Evolutionary conservation across 2,888 invertebrate genomes (phyloP), one percentile per base, ranked within the genome.

Genomic region (Automeris io): DNA sequence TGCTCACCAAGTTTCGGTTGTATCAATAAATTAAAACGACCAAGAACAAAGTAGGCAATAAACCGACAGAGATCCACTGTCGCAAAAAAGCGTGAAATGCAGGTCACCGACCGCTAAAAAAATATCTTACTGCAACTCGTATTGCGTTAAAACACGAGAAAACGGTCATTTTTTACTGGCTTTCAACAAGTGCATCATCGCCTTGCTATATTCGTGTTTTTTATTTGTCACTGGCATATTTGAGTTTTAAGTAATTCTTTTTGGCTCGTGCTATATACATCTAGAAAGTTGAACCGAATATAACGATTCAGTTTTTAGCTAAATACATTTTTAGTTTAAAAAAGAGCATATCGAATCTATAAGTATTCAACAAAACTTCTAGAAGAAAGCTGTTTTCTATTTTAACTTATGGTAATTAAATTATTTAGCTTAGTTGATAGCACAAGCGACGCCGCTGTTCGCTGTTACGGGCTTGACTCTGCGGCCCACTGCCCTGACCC

Each of bases 401-500:
- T n/a, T n/a, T n/a, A n/a, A n/a, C n/a, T n/a, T n/a, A n/a, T n/a
- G n/a, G n/a, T n/a, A n/a, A n/a, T 29, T 26, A 6, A 8, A 7
- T 16, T 26, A 13, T 7, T 2, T 3, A 26, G 12, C 7, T 26
- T 29, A 29, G 16, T 16, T 29, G 29, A 29, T 13, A 29, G 29
- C 29, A 29, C 8, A n/a, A 29, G 33, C 40, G 11, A 33, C 39
- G 33, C 4, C 18, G 34, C 26, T 29, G 33, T 35, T 35, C 19
- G 32, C 37, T 8, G 54, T 53, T n/a, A n/a, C n/a, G n/a, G n/a
- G n/a, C n/a, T 50, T 67, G 65, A 62, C 65, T 54, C 59, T 54
- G 56, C 69, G 71, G 67, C 81, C 82, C 69, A 82, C 79, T 83
- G 79, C 73, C 85, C 79, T 81, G 81, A 70, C 81, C 79, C 62